These are phyloP conservation scores for Eulithis testata DNA, from an alignment of 2,888 invertebrate genomes.

Conservation along the genomic window DNA sequence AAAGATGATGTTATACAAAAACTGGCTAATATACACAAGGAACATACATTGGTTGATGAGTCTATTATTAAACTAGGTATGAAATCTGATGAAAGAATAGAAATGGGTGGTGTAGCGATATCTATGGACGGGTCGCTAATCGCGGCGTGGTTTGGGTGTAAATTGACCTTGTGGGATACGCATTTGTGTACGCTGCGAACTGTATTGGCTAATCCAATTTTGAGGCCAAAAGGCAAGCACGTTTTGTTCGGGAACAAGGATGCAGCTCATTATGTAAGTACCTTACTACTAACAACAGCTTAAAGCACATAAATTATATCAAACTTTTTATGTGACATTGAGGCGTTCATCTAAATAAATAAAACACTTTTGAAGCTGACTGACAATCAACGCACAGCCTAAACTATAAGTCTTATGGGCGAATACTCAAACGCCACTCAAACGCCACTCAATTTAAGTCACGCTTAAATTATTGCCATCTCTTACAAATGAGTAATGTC, in stretches of 20 bases:
- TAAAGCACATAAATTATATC: too few relatives aligned
- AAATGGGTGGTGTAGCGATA: constrained; percentile 76
- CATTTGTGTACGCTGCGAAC: constrained; percentile 70
- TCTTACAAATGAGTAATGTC: too few relatives aligned
- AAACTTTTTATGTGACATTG: too few relatives aligned
- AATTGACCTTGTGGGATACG: constrained; percentile 78
- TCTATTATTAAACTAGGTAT: constrained; percentile 44
- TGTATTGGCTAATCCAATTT: constrained; percentile 71
- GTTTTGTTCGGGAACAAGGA: constrained; percentile 76
- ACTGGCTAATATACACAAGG: constrained; percentile 70
- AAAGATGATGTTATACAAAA: constrained; percentile 62
- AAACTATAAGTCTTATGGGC: too few relatives aligned
- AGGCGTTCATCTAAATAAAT: too few relatives aligned
- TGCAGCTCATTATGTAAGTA: constrained; percentile 79
- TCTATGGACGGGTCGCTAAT: constrained; percentile 79
- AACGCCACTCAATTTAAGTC: too few relatives aligned
- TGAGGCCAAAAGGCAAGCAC: constrained; percentile 71
- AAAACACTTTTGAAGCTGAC: too few relatives aligned
- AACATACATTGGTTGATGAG: constrained; percentile 47
- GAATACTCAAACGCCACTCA: too few relatives aligned
- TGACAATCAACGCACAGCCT: too few relatives aligned
- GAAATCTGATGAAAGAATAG: constrained; percentile 53
- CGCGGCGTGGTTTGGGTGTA: constrained; percentile 81
- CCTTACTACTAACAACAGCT: too few relatives aligned
- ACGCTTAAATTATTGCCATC: too few relatives aligned